Percentiles rank a stretch among this genome's conserved stretches.
Evolutionary conservation across 2,113 vertebrate species (phyloP).

Genomic region (Amphiprion ocellaris): DNA sequence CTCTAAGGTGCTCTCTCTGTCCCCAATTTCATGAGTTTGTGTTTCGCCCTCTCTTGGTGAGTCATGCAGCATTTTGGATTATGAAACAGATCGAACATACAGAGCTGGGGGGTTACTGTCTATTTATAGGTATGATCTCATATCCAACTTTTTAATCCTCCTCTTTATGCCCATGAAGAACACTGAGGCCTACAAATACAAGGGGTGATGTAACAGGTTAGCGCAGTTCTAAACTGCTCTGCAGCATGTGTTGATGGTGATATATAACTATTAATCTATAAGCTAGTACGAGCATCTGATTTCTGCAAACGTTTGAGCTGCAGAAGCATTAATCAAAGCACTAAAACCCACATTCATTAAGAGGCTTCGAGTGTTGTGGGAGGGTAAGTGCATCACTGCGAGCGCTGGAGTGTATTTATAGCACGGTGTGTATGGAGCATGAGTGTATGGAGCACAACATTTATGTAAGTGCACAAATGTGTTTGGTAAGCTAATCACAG

Average conservation of each 20-base stretch:
- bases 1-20: constrained; percentile 12
- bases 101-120: constrained; percentile 55
- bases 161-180: constrained; percentile 62
- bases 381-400: constrained; percentile 19
- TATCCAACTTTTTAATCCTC: constrained; percentile 78
- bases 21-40: constrained; percentile 14
- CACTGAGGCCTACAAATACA: constrained; percentile 34
- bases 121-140: constrained; percentile 78
- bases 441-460: background rate
- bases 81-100: constrained; percentile 73
- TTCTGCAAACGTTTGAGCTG: constrained; percentile 23
- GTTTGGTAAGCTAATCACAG: background rate
- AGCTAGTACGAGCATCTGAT: constrained; percentile 47
- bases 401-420: constrained; percentile 40
- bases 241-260: constrained; percentile 53
- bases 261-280: constrained; percentile 55
- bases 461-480: background rate
- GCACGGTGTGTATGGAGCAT: background rate
- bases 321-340: constrained; percentile 43
- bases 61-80: constrained; percentile 69
- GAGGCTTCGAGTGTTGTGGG: constrained; percentile 24
- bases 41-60: constrained; percentile 54
- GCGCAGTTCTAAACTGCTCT: constrained; percentile 20
- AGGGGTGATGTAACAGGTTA: constrained; percentile 73
- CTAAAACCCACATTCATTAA: constrained; percentile 47